Percentiles rank a stretch among this genome's conserved stretches.
Evolutionary conservation across 1,140 invertebrate species (phyloP).

Genomic region (Adelges cooleyi): DNA sequence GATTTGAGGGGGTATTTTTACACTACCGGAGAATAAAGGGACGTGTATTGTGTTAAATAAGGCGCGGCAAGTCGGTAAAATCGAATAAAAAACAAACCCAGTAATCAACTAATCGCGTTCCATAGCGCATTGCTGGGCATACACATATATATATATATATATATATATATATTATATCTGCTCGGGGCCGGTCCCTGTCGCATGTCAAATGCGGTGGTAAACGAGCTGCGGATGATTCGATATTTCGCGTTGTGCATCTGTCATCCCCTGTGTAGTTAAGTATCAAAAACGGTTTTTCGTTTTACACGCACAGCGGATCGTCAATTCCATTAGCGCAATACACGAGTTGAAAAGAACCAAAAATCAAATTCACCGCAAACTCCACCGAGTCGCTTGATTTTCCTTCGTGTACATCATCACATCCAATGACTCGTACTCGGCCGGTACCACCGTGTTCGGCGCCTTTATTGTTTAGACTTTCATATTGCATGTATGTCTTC

Average conservation of each 20-base stretch:
- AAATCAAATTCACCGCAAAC: not conserved
- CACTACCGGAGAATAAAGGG: too few species aligned
- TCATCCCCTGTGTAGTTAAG: not conserved
- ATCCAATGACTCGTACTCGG: not conserved
- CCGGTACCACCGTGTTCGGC: not conserved
- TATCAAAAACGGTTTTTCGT: not conserved
- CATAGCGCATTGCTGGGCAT: slow-evolving; percentile 16
- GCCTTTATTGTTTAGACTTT: too few species aligned
- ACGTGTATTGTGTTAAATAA: not conserved
- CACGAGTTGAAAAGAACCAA: too few species aligned
- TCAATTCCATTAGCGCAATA: not conserved
- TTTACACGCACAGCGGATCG: not conserved
- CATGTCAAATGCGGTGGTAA: not conserved
- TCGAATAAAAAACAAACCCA: not conserved
- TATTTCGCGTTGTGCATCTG: not conserved
- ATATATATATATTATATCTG: too few species aligned
- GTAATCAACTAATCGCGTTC: slow-evolving; percentile 25
- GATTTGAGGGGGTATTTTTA: too few species aligned
- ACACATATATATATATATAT: too few species aligned
- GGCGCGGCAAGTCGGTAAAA: slow-evolving; percentile 7
- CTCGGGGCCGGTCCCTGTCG: too few species aligned
- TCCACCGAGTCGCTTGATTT: not conserved
- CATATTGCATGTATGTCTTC: too few species aligned
- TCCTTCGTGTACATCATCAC: not conserved
- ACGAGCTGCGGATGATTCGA: slow-evolving; percentile 15